Conservation (phyloP, 2,888 invertebrate species). For the Unio delphinus region DNA sequence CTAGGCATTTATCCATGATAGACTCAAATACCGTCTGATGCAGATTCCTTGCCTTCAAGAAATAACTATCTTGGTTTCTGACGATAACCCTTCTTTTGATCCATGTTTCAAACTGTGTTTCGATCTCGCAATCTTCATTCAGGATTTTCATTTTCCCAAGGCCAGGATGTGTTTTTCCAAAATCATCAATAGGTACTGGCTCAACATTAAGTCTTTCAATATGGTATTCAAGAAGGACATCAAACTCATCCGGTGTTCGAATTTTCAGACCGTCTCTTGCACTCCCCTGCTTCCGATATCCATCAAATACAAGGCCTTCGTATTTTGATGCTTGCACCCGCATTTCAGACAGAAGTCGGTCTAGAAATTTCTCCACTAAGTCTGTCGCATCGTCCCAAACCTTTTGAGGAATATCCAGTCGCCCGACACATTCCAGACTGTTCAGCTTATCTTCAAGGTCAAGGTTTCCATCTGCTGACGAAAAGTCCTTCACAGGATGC, state of each 20-base stretch:
- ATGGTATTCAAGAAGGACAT: constrained; percentile 23
- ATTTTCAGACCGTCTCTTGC: constrained; percentile 39
- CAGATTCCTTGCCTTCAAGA: constrained; percentile 14
- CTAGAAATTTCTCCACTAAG: not conserved
- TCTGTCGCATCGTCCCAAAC: constrained; percentile 4
- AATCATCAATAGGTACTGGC: too few relatives aligned
- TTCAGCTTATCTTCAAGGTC: not conserved
- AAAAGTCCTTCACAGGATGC: not conserved
- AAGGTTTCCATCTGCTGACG: not conserved
- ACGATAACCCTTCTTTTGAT: constrained; percentile 9
- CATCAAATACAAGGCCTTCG: constrained; percentile 13
- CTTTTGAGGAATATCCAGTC: not conserved
- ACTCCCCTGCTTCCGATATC: constrained; percentile 31
- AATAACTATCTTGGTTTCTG: not conserved
- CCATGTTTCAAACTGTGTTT: constrained; percentile 9
- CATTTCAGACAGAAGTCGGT: constrained; percentile 9
- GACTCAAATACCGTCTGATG: constrained; percentile 18
- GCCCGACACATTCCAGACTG: not conserved
- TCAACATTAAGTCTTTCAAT: constrained; percentile 16
- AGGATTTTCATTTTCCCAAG: too few relatives aligned
- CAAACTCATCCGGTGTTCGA: constrained; percentile 31
- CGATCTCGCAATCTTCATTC: not conserved
- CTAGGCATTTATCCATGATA: constrained; percentile 8
- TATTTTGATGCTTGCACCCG: constrained; percentile 7
- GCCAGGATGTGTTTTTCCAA: too few relatives aligned